Conservation (phyloP, 2,797 vertebrate genomes). For the Sarcoramphus papa region DNA sequence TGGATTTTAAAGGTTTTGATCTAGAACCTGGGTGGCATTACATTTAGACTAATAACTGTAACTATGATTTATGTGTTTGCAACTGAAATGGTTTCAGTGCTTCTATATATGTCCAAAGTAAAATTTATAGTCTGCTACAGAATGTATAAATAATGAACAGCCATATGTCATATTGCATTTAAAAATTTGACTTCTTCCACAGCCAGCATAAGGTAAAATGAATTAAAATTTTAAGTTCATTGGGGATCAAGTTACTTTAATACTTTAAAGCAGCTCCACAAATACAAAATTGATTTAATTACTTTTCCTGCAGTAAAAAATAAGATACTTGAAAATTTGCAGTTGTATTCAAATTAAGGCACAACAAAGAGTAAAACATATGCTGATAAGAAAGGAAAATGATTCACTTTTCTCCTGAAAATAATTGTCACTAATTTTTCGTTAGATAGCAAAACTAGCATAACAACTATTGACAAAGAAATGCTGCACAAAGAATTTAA, state of each 20-base stretch:
- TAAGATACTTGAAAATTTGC: conserved; percentile 34
- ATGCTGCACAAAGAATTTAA: neutral
- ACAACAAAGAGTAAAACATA: neutral
- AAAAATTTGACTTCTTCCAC: conserved; percentile 75
- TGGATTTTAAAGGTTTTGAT: conserved; percentile 80
- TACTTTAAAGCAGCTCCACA: conserved; percentile 57
- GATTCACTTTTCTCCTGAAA: neutral
- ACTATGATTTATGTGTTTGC: conserved; percentile 81
- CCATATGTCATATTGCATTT: conserved; percentile 80
- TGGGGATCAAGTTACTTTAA: conserved; percentile 70
- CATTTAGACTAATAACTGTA: conserved; percentile 81
- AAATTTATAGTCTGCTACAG: conserved; percentile 81
- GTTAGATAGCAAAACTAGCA: neutral
- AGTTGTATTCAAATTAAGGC: conserved; percentile 19
- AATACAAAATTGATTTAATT: conserved; percentile 67
- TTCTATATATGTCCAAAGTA: conserved; percentile 78
- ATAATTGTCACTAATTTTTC: conserved; percentile 12
- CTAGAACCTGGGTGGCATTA: conserved; percentile 77
- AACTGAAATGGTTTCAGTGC: conserved; percentile 74
- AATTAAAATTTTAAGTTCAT: conserved; percentile 77
- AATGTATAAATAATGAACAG: conserved; percentile 84
- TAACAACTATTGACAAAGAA: neutral
- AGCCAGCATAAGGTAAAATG: conserved; percentile 70
- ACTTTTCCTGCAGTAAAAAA: conserved; percentile 47
- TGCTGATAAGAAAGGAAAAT: neutral